Evolutionary conservation across 2,113 vertebrate genomes (phyloP).

Genomic region (Potamarius usumacintae): DNA sequence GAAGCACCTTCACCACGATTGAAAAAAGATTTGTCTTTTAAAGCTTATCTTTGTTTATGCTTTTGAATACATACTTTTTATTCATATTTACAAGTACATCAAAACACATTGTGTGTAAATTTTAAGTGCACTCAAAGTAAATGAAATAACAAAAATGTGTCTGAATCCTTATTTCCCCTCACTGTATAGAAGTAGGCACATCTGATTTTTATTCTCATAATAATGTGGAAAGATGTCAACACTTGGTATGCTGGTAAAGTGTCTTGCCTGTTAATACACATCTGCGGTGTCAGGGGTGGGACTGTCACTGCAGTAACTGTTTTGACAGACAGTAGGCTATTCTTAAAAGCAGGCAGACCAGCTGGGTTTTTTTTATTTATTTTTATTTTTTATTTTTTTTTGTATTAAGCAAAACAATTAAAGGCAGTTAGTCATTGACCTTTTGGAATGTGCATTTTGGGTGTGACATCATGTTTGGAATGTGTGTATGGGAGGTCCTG

Average conservation of each 20-base stretch:
- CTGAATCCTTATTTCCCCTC: background rate
- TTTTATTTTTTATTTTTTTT: background rate
- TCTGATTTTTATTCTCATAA: background rate
- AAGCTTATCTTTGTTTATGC: too few relatives aligned
- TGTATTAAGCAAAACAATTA: background rate
- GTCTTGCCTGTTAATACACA: background rate
- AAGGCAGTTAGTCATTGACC: constrained; percentile 1
- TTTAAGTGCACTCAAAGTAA: background rate
- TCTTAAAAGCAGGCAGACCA: constrained; percentile 1
- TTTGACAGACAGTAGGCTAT: constrained; percentile 7
- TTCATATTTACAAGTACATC: too few relatives aligned
- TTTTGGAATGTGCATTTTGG: constrained; percentile 20
- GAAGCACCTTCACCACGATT: background rate
- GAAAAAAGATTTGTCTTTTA: too few relatives aligned
- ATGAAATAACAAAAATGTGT: background rate
- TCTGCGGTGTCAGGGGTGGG: background rate
- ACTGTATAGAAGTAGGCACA: background rate
- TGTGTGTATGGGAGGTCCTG: background rate
- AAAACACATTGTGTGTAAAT: too few relatives aligned
- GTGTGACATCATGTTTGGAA: background rate
- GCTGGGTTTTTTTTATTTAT: background rate
- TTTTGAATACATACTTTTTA: too few relatives aligned
- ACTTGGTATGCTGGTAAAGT: background rate
- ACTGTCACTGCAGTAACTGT: background rate
- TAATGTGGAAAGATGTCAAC: background rate